phyloP scores from a whole-genome alignment of 2,113 vertebrate species.

The Hipposideros armiger region DNA sequence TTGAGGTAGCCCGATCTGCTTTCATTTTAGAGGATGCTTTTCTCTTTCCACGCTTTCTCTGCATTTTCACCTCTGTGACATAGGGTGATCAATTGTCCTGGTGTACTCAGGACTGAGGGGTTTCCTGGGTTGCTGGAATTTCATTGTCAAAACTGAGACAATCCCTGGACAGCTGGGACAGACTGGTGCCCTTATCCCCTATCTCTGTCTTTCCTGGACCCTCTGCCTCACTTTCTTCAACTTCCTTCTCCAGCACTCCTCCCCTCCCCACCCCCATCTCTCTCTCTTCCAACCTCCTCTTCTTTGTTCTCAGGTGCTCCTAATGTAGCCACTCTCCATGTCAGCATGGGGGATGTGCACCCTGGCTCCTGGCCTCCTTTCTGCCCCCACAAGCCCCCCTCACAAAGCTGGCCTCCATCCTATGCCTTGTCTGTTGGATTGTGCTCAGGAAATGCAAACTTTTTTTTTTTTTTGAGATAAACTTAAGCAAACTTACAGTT shows the following conservation, averaged over 20 bases:
- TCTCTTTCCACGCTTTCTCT: background rate
- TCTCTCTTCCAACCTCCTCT: background rate
- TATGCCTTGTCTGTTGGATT: background rate
- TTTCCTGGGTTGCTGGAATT: background rate
- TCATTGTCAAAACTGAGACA: background rate
- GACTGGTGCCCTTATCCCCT: background rate
- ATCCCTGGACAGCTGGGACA: background rate
- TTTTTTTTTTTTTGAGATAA: background rate
- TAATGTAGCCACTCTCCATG: background rate
- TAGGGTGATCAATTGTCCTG: no score
- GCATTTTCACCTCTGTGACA: background rate
- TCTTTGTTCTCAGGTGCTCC: background rate
- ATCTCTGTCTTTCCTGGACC: background rate
- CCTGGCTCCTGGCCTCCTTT: background rate
- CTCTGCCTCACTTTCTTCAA: background rate
- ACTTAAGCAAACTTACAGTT: conserved; percentile 56
- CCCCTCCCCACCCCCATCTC: background rate
- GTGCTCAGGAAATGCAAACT: conserved; percentile 49
- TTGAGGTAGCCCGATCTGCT: background rate
- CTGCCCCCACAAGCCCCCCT: rapidly evolving
- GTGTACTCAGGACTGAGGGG: background rate
- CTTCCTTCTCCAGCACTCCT: background rate
- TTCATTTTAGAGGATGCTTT: background rate
- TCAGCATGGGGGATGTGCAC: rapidly evolving
- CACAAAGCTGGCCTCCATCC: background rate